Percentiles rank a stretch among this genome's conserved stretches.
Conservation (phyloP, 2,888 invertebrate species). For the Dermolepida albohirtum region DNA sequence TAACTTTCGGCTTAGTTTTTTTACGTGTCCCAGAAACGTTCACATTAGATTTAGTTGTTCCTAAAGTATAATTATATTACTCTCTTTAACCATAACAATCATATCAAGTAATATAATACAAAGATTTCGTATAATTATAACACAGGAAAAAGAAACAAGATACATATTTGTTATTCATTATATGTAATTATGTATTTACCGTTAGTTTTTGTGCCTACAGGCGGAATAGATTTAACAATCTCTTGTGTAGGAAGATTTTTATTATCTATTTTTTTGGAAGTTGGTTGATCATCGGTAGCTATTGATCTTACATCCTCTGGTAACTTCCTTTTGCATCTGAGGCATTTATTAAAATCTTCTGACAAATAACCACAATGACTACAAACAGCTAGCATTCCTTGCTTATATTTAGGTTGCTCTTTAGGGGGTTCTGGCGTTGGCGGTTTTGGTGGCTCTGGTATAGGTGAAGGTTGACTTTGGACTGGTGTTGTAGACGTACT, state of each 20-base stretch:
- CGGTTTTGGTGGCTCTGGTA: constrained; percentile 56
- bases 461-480: constrained; percentile 20
- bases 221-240: constrained; percentile 8
- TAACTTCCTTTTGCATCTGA: constrained; percentile 77
- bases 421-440: constrained; percentile 70
- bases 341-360: constrained; percentile 82
- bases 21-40: constrained; percentile 30
- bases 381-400: constrained; percentile 83
- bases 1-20: constrained; percentile 65
- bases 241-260: constrained; percentile 4
- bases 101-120: neutral
- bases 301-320: constrained; percentile 77
- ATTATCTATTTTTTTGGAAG: constrained; percentile 19
- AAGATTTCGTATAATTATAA: neutral
- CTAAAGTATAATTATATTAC: constrained; percentile 15
- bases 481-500: constrained; percentile 15
- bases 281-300: constrained; percentile 38
- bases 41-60: constrained; percentile 15
- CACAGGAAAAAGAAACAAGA: neutral
- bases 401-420: constrained; percentile 71
- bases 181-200: constrained; percentile 10
- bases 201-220: constrained; percentile 17
- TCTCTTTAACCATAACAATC: too few species aligned
- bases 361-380: constrained; percentile 84
- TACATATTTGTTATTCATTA: too few species aligned